Conservation (phyloP, 2,888 invertebrate species). For the Tetragonisca angustula region DNA sequence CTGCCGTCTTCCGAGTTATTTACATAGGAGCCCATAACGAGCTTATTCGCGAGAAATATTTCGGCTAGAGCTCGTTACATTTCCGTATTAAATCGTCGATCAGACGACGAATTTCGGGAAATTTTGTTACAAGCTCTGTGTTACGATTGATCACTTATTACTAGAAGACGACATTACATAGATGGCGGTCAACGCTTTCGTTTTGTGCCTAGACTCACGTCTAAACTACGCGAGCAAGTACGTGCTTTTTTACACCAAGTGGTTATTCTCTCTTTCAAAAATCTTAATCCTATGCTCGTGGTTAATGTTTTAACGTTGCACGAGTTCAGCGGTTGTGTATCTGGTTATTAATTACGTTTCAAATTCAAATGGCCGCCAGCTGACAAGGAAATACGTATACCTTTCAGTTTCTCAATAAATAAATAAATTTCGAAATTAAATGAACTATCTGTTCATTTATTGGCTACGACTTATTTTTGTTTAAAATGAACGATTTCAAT, state of each 20-base stretch:
- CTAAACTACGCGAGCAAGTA: too few species aligned
- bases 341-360: not conserved
- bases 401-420: not conserved
- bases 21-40: too few species aligned
- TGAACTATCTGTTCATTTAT: not conserved
- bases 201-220: not conserved
- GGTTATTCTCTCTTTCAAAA: not conserved
- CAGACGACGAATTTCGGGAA: not conserved
- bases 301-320: not conserved
- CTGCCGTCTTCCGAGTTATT: not conserved
- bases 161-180: not conserved
- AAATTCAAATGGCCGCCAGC: not conserved
- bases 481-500: too few species aligned
- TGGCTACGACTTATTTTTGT: too few species aligned
- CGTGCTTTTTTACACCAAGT: not conserved
- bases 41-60: not conserved
- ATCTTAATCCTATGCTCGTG: too few species aligned
- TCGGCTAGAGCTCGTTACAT: not conserved
- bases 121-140: slow-evolving; percentile 1
- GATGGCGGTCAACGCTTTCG: not conserved
- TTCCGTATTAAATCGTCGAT: not conserved
- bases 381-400: not conserved
- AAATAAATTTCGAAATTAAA: not conserved
- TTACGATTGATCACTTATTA: not conserved
- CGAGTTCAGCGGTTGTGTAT: too few species aligned